Conservation (phyloP, 2,113 vertebrate genomes). For the Cyphomyrus discorhynchus region DNA sequence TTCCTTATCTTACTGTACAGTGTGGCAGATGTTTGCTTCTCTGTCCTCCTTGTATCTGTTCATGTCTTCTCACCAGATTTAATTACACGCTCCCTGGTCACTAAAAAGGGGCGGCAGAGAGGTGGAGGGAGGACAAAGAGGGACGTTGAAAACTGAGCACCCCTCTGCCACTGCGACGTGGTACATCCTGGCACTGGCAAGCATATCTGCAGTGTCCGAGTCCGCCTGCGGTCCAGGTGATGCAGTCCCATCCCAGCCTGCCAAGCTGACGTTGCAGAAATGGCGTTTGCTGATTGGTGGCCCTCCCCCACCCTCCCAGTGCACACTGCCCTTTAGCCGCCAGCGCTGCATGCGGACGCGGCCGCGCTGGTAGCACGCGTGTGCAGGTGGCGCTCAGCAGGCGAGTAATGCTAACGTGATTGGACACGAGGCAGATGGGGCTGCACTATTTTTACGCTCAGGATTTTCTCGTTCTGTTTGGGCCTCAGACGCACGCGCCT, state of each 20-base stretch:
- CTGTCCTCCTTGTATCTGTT: constrained; percentile 33
- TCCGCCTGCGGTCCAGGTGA: neutral
- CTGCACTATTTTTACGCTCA: neutral
- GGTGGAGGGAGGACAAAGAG: neutral
- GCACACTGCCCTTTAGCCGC: neutral
- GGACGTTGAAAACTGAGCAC: neutral
- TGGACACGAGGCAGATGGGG: neutral
- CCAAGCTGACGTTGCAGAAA: constrained; percentile 11
- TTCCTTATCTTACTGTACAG: constrained; percentile 45
- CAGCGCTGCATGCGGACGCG: neutral
- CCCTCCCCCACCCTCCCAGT: neutral
- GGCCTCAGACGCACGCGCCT: neutral
- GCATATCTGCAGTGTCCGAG: constrained; percentile 5
- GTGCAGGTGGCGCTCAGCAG: neutral
- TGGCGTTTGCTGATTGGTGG: neutral
- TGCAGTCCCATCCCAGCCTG: neutral
- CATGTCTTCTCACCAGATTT: constrained; percentile 28
- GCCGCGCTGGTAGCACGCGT: neutral
- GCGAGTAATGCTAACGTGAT: neutral
- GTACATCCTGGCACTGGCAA: neutral
- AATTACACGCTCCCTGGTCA: constrained; percentile 29
- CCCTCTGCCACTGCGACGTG: neutral
- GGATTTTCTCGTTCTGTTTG: neutral
- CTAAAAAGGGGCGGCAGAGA: neutral
- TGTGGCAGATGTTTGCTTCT: constrained; percentile 1